These are phyloP conservation scores for Ophthalmolycus amberensis DNA, from an alignment of 2,113 vertebrate species.

Conservation along the genomic window DNA sequence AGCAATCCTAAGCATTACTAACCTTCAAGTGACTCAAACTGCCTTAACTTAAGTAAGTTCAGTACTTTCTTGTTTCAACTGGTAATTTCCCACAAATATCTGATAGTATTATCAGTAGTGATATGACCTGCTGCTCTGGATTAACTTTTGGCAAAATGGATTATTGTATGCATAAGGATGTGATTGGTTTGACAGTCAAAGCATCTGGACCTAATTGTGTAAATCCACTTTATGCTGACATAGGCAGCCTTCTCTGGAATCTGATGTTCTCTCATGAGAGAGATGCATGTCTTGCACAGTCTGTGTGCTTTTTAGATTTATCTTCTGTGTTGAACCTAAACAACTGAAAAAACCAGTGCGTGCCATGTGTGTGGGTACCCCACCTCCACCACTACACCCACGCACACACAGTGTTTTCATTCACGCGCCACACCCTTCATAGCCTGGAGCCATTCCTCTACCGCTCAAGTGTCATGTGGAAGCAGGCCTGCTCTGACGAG, in stretches of 20 bases:
- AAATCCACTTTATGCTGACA: conserved; percentile 17
- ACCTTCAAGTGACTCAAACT: neutral
- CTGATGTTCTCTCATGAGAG: neutral
- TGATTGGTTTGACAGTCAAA: neutral
- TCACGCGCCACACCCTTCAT: conserved; percentile 66
- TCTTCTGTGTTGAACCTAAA: neutral
- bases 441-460: conserved; percentile 59
- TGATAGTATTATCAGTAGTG: neutral
- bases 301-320: neutral
- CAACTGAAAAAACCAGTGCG: conserved; percentile 3
- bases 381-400: neutral
- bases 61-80: neutral
- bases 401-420: conserved; percentile 11
- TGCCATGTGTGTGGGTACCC: neutral
- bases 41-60: neutral
- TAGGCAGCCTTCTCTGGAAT: conserved; percentile 10
- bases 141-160: neutral
- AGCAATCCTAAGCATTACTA: neutral
- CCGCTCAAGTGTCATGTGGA: conserved; percentile 50
- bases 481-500: conserved; percentile 9
- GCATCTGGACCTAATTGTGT: conserved; percentile 11
- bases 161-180: neutral
- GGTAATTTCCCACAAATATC: neutral
- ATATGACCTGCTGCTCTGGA: neutral
- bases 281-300: too few relatives aligned